A percentile compares a stretch with the other conserved stretches of the same genome.
phyloP scores from a whole-genome alignment of 2,888 invertebrate species.

The Epinotia ramella region DNA sequence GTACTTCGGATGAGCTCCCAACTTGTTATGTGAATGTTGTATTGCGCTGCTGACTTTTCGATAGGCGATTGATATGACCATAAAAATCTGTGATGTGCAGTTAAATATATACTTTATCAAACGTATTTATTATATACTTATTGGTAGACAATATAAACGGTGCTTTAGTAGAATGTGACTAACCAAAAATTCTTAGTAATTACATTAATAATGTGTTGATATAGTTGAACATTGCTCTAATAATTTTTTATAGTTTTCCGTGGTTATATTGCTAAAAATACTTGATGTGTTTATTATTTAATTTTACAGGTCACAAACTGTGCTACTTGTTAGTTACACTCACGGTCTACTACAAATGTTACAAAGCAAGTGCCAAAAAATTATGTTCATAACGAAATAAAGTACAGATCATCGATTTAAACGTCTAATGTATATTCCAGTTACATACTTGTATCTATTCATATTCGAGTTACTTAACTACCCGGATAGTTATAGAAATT shows the following conservation, averaged over 20 bases:
- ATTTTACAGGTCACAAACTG: neutral
- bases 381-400: neutral
- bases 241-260: neutral
- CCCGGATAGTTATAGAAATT: too few relatives aligned
- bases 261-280: neutral
- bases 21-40: too few relatives aligned
- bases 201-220: neutral
- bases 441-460: too few relatives aligned
- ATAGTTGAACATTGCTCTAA: slow-evolving; percentile 23
- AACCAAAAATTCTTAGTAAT: slow-evolving; percentile 14
- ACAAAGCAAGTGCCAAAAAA: neutral
- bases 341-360: neutral
- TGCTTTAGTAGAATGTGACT: slow-evolving; percentile 1
- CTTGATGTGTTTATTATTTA: neutral
- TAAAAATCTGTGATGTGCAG: too few relatives aligned
- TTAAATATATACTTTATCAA: neutral
- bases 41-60: too few relatives aligned
- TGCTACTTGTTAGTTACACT: neutral
- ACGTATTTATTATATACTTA: neutral
- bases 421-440: too few relatives aligned
- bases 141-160: neutral
- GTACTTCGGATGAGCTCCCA: too few relatives aligned
- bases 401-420: too few relatives aligned
- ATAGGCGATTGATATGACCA: too few relatives aligned
- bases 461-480: too few relatives aligned